Base-by-base conservation (phyloP, 2,797 vertebrate species). In the Gouania willdenowi region DNA sequence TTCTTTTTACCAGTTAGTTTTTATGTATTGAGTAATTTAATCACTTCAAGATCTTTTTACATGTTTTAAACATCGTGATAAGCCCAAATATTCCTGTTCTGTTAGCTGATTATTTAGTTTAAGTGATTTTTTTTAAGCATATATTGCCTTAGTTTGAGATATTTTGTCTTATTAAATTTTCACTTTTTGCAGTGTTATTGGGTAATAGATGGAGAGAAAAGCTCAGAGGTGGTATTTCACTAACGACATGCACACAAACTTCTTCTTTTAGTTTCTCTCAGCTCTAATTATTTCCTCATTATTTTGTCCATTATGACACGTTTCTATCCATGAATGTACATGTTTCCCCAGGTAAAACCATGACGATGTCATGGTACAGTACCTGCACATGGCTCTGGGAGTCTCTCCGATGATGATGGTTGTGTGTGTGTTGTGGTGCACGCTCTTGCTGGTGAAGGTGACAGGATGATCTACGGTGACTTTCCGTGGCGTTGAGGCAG, bases 331-430 rank as follows among this genome's bases (percentile, higher is more conserved):
- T 14, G 14, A 13, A 14, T 20, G 14, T 17, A 6, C 13, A 12
- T 12, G 8, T 26, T n/a, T n/a, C n/a, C n/a, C n/a, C n/a, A n/a
- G n/a, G n/a, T n/a, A n/a, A n/a, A n/a, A n/a, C n/a, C n/a, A n/a
- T n/a, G n/a, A n/a, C n/a, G n/a, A n/a, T 6, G 6, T 10, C 17
- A 19, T 5, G 14, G 26, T 71, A 77, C 14, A 25, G 13, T 82
- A 99, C 96, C 90, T 95, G 75, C 90, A 33, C 30, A 96, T 77
- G 36, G 48, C 73, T 66, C 76, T 77, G 0, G 95, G 94, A n/a
- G 95, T 96, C 66, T 88, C 85, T 60, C 94, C 94, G 24, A 95
- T 46, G 42, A 94, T 77, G 71, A 94, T 73, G 6, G 87, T 93
- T 29, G 75, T 60, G 61, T 83, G 69, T 45, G 54, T 76, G 19